Evolutionary conservation across 2,113 vertebrate genomes (phyloP).

Genomic region (Onychostruthus taczanowskii): DNA sequence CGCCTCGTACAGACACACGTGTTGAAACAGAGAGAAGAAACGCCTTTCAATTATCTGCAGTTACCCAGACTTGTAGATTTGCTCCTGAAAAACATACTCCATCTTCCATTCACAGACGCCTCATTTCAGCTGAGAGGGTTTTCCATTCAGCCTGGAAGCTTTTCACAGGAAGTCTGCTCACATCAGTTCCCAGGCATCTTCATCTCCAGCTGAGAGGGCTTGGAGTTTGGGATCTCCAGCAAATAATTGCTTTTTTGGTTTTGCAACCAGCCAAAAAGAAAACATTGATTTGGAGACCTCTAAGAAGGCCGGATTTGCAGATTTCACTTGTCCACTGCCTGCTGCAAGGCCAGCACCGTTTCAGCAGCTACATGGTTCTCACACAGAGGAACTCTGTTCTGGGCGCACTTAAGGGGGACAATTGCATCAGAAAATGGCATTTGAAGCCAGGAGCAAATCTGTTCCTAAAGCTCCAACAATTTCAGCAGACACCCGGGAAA

Average conservation of each 20-base stretch:
- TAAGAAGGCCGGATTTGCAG: not conserved
- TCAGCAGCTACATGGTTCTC: not conserved
- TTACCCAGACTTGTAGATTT: not conserved
- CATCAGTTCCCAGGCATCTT: not conserved
- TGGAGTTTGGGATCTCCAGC: rapidly evolving
- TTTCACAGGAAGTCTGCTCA: not conserved
- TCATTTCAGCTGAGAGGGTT: not conserved
- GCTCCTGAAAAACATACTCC: not conserved
- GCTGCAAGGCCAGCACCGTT: not conserved
- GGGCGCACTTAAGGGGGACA: not conserved
- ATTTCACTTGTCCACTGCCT: not conserved
- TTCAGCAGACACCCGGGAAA: not conserved
- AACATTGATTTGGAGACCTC: not conserved
- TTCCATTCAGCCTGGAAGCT: not conserved
- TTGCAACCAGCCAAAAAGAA: not conserved
- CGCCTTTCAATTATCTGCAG: not conserved
- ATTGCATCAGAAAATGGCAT: not conserved
- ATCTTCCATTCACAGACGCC: rapidly evolving
- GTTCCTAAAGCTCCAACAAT: not conserved
- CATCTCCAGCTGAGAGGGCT: not conserved
- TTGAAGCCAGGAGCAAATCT: conserved; percentile 41
- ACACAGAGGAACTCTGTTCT: conserved; percentile 1
- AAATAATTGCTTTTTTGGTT: not conserved
- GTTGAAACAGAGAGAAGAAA: not conserved
- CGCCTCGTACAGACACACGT: not conserved